Percentiles rank a stretch among this genome's conserved stretches.
Conservation (phyloP, 2,113 vertebrate genomes). For the Lethenteron camtschaticum region DNA sequence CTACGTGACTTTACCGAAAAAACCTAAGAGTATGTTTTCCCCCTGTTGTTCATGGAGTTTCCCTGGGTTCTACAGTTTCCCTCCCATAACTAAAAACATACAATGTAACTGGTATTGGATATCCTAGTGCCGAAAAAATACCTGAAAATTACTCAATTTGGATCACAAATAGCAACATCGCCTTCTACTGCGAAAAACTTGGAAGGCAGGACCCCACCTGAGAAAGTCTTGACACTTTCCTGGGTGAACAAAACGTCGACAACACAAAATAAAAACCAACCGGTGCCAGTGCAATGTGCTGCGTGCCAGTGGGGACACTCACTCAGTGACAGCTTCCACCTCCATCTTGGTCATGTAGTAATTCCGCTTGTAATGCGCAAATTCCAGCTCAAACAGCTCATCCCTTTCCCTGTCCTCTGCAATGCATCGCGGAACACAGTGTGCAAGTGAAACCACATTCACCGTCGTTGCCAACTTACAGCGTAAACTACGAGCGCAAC, state of each 20-base stretch:
- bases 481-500: no score
- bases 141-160: neutral
- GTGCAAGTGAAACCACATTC: no score
- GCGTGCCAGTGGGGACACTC: conserved; percentile 16
- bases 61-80: no score
- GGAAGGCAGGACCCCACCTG: no score
- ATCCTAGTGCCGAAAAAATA: neutral
- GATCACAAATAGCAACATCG: neutral
- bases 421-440: no score
- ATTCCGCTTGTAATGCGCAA: conserved; percentile 82
- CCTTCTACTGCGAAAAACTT: neutral
- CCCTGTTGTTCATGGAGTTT: no score
- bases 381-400: conserved; percentile 89
- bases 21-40: no score
- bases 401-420: conserved; percentile 64
- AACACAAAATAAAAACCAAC: neutral
- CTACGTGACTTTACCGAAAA: no score
- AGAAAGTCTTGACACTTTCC: no score
- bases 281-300: neutral
- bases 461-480: no score
- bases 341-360: conserved; percentile 98
- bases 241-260: neutral
- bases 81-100: no score
- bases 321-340: conserved; percentile 88
- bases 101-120: no score